Evolutionary conservation across 2,113 vertebrate genomes (phyloP).

Genomic region (Atrichornis clamosus): DNA sequence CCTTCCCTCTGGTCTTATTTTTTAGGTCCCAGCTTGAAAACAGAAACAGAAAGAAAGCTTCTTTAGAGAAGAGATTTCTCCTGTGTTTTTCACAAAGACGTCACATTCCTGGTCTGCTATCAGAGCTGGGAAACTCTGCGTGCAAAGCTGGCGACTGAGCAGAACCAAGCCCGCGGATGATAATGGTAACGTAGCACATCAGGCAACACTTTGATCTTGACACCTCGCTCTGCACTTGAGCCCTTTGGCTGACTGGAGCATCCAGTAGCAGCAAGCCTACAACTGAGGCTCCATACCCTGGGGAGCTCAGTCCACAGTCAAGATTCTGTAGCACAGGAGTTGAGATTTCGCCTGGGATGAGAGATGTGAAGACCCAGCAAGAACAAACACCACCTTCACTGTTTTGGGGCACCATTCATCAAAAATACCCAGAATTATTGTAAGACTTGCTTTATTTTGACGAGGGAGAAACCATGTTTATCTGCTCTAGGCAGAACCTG

Average conservation of each 20-base stretch:
- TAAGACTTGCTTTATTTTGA: neutral
- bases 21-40: neutral
- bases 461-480: neutral
- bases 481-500: neutral
- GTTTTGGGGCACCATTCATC: neutral
- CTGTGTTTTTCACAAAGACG: neutral
- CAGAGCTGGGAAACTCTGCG: neutral
- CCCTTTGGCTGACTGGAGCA: neutral
- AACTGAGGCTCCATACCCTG: neutral
- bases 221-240: neutral
- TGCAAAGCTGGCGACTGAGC: neutral
- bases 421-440: neutral
- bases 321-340: neutral
- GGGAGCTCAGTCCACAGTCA: neutral
- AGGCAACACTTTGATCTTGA: neutral
- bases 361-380: neutral
- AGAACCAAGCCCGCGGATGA: neutral
- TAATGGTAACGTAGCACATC: accelerated
- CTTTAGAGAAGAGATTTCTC: neutral
- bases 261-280: neutral
- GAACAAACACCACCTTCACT: neutral
- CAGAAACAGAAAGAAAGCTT: neutral
- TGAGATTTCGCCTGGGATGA: neutral
- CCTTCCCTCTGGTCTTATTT: neutral
- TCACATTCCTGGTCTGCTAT: neutral